Percentiles rank a stretch among this genome's conserved stretches.
These are phyloP conservation scores for Monopis laevigella DNA, from an alignment of 2,888 invertebrate genomes.

Conservation along the genomic window DNA sequence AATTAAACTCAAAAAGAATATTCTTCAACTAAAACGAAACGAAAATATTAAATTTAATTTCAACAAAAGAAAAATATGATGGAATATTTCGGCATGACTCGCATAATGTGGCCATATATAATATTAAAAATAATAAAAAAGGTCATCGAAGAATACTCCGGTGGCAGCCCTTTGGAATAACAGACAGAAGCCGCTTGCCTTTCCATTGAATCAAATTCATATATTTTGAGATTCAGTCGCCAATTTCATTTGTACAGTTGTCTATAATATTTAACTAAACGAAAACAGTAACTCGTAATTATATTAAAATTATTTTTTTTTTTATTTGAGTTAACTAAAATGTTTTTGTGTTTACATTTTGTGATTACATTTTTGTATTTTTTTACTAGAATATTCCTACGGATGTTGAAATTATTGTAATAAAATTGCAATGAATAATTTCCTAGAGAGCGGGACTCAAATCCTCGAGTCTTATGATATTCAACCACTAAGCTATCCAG, in stretches of 20 bases:
- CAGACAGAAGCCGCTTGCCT: constrained; percentile 65
- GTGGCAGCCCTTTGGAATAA: constrained; percentile 61
- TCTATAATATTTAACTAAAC: constrained; percentile 6
- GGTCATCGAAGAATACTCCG: constrained; percentile 37
- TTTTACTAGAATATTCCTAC: no score
- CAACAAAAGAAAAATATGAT: constrained; percentile 38
- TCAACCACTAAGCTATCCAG: no score
- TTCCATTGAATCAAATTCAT: constrained; percentile 69
- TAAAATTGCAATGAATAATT: no score
- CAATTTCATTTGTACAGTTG: constrained; percentile 58
- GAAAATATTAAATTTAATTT: constrained; percentile 19
- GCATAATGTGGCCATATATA: constrained; percentile 45
- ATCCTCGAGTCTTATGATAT: no score
- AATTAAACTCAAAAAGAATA: no score
- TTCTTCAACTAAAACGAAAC: background rate
- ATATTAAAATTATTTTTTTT: no score
- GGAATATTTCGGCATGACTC: constrained; percentile 36
- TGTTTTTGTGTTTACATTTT: no score
- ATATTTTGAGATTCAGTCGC: constrained; percentile 68
- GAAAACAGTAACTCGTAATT: no score
- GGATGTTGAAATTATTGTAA: no score
- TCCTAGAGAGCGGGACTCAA: no score
- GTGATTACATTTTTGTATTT: no score
- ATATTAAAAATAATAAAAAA: constrained; percentile 53
- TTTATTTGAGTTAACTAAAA: no score